Conservation (phyloP, 2,888 invertebrate species). For the Scaptodrosophila latifasciaeformis region DNA sequence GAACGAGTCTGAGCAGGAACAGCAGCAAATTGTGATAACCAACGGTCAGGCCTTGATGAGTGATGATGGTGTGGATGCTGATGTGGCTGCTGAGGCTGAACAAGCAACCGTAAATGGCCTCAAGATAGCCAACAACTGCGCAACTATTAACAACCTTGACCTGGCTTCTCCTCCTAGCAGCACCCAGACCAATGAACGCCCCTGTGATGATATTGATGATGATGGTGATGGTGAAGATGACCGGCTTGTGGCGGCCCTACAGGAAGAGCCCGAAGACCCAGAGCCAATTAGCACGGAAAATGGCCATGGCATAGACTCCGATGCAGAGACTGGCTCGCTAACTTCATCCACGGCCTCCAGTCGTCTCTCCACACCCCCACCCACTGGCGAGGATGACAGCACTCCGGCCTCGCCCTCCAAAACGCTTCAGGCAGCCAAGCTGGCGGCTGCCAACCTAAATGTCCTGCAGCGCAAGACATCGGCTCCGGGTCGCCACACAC, state of each 20-base stretch:
- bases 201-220: constrained; percentile 28
- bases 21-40: constrained; percentile 56
- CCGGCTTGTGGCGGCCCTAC: too few relatives aligned
- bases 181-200: constrained; percentile 48
- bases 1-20: constrained; percentile 32
- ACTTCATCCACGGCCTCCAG: constrained; percentile 56
- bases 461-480: constrained; percentile 45
- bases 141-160: constrained; percentile 61
- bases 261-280: too few relatives aligned
- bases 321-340: constrained; percentile 32
- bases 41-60: constrained; percentile 41
- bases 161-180: constrained; percentile 62
- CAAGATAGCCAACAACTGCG: constrained; percentile 40
- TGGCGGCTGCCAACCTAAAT: constrained; percentile 62
- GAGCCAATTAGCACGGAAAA: constrained; percentile 42
- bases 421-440: constrained; percentile 51
- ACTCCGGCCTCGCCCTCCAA: constrained; percentile 65
- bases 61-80: constrained; percentile 25
- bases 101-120: constrained; percentile 58
- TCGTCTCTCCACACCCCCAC: constrained; percentile 69
- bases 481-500: constrained; percentile 16
- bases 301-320: constrained; percentile 40
- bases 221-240: constrained; percentile 22
- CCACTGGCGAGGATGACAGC: constrained; percentile 71
- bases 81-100: constrained; percentile 18